Evolutionary conservation across 2,797 vertebrate species (phyloP).

Genomic region (Coregonus suidteri): DNA sequence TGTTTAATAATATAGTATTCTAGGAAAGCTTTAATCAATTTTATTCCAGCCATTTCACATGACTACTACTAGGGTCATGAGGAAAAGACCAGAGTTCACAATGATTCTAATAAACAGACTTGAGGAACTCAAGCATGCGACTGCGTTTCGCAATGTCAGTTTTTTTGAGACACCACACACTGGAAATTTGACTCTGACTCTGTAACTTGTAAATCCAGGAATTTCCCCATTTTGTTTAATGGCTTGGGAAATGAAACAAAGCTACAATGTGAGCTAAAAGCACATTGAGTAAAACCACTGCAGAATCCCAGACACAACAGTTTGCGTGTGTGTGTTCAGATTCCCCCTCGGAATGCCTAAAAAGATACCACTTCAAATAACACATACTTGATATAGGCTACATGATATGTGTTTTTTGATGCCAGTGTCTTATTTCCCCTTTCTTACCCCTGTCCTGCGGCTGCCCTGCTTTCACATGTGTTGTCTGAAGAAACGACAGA

Average conservation of each 20-base stretch:
- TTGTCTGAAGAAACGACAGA: no score
- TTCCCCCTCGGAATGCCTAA: no score
- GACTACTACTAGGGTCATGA: neutral
- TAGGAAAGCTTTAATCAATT: neutral
- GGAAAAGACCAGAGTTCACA: neutral
- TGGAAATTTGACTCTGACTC: neutral
- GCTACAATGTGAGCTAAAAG: neutral
- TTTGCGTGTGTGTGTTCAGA: no score
- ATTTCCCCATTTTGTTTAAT: neutral
- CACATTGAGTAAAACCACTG: neutral
- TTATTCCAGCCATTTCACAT: neutral
- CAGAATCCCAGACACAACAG: neutral
- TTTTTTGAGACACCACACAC: neutral
- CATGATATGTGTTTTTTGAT: no score
- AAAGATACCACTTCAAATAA: no score
- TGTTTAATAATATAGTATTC: neutral
- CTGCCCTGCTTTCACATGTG: no score
- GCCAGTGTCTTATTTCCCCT: no score
- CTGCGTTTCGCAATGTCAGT: neutral
- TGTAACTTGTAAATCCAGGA: neutral
- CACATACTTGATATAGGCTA: no score
- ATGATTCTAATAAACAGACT: neutral
- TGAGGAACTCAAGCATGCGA: neutral
- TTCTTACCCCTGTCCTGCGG: no score
- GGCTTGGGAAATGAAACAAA: constrained; percentile 24